Base-by-base conservation (phyloP, 2,113 vertebrate species). In the Dissostichus mawsoni region DNA sequence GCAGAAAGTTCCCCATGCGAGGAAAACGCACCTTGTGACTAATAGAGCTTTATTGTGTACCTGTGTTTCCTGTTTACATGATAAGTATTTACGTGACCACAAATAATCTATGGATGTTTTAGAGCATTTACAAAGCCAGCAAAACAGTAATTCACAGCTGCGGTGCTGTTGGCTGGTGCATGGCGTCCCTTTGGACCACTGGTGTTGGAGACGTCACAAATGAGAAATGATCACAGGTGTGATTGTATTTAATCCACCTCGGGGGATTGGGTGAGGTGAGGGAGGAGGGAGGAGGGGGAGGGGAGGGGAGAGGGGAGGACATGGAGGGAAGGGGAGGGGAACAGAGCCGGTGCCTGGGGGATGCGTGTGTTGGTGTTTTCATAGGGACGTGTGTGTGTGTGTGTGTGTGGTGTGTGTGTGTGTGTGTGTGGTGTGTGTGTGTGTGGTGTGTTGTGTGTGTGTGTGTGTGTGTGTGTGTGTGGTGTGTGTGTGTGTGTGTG, bases 191-290 rank as follows among this genome's bases (percentile, higher is more conserved):
- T 88, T 72, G 86, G 91, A 90, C 83, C 55, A 8, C 73, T 76
- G 78, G 82, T 81, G 80, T 77, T 88, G 78, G 78, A 90, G 78
- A 78, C 87, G 83, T 91, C 90, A 92, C 88, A 91, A 75, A 80
- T 91, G 89, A 92, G 87, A 62, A 84, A 91, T 90, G 88, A 90
- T 92, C 88, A 83, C 90, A 91, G 90, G 90, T 92, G 90, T 69
- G 86, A 78, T 63, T 85, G 87, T 78, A 74, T 87, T 87, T 92
- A 86, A 90, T 92, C 88, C 87, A 61, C 83, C 84, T 83, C 57
- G 1, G 56, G 86, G 85, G 85, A 82, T 57, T 50, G 69, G 75
- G 52, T 74, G 79, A 63, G 81, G 74, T 44, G 80, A 82, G 79
- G 64, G 69, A 45, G 47, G 64, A 81, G 81, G 76, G 78, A 63